Evolutionary conservation across 1,140 invertebrate species (phyloP), one percentile per base, ranked within the genome.

Genomic region (Drosophila erecta): DNA sequence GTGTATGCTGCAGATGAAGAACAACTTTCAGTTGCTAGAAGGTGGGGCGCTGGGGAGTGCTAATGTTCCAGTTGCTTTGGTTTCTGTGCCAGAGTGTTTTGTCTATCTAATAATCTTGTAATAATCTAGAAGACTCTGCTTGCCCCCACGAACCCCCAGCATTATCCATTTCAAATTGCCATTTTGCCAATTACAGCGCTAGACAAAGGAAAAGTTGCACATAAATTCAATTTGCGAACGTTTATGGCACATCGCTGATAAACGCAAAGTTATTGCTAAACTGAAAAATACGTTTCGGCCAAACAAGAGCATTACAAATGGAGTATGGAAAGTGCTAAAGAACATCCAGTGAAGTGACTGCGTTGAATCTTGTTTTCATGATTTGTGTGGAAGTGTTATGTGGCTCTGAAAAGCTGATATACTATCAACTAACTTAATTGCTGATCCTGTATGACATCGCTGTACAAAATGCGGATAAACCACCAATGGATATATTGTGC

Each of bases 31-130:
- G 65, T 14, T 50, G 30, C 44, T 20, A 53, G 37, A 59, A 49
- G 15, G 56, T 35, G 41, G 60, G 20, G 20, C 17, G 41, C 47
- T 56, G 59, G 55, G 43, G 59, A 67, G 59, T 57, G 83, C 83
- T 87, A 86, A 83, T 83, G 87, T 90, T 90, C 87, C 87, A 90
- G 71, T 90, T 87, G 83, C 87, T 90, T 87, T 87, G 74, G 73
- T 90, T 90, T 90, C 83, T 90, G 77, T 90, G 87, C 83, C 90
- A 87, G 80, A 84, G 60, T 71, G 81, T 89, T 87, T 86, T 76
- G 83, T 78, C 83, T 89, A 67, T 69, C 83, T 87, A 87, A 87
- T 87, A 87, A 89, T 89, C 83, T 87, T 70, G 72, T 76, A 76
- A 83, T 79, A 89, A 87, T 76, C 60, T 83, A 79, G 70, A 81